Conservation (phyloP, 2,797 vertebrate genomes). For the Hyperoplus lanceolatus region DNA sequence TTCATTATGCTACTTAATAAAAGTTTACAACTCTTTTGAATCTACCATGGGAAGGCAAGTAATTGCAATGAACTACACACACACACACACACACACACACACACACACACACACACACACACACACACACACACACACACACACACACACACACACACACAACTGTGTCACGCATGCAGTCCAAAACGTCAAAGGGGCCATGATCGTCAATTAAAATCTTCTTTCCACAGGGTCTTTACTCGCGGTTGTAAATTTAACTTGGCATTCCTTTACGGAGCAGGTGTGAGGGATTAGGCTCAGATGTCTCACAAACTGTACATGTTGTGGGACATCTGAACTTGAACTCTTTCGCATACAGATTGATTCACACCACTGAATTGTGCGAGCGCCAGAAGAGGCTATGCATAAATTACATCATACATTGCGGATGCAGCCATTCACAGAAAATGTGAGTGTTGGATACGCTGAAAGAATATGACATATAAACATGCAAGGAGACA, state of each 20-base stretch:
- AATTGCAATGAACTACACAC: not conserved
- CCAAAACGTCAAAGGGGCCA: constrained; percentile 38
- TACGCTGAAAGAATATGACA: not conserved
- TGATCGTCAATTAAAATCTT: constrained; percentile 89
- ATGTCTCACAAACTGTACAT: constrained; percentile 64
- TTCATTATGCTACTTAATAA: not conserved
- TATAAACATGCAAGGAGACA: not conserved
- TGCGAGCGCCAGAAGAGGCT: constrained; percentile 4
- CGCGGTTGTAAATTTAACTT: constrained; percentile 92
- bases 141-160: not conserved
- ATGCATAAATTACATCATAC: constrained; percentile 5
- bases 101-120: not conserved
- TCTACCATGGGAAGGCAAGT: not conserved
- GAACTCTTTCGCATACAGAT: constrained; percentile 57
- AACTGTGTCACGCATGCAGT: constrained; percentile 22
- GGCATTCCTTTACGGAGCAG: constrained; percentile 91
- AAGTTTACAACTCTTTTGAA: not conserved
- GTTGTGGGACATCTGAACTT: constrained; percentile 75
- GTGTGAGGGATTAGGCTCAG: constrained; percentile 91
- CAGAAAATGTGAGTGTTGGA: not conserved
- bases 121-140: not conserved
- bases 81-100: not conserved
- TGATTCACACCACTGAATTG: constrained; percentile 36
- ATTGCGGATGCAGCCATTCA: constrained; percentile 2
- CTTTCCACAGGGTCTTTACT: constrained; percentile 88